Percentiles rank a stretch among this genome's conserved stretches.
phyloP scores from a whole-genome alignment of 2,113 vertebrate species.

The Trematocara zebra region DNA sequence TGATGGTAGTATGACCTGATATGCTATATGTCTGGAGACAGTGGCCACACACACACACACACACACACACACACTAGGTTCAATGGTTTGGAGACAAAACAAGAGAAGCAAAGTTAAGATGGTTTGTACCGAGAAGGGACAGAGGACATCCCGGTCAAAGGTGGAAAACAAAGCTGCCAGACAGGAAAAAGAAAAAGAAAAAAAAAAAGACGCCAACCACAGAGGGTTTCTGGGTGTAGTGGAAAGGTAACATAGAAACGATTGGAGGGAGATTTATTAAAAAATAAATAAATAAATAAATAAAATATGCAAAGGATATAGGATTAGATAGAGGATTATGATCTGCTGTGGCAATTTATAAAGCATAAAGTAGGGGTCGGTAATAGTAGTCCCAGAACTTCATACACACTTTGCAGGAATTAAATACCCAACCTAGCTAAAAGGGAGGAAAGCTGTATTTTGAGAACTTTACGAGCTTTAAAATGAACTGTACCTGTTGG shows the following conservation, averaged over 20 bases:
- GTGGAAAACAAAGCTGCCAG: neutral
- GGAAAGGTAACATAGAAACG: neutral
- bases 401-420: no score
- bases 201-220: neutral
- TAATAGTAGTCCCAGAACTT: no score
- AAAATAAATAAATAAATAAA: no score
- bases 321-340: neutral
- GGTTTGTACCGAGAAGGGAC: rapidly evolving
- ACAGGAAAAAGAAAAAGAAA: no score
- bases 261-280: neutral
- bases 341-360: no score
- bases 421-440: neutral
- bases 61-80: neutral
- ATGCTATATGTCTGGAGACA: neutral
- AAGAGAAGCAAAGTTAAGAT: neutral
- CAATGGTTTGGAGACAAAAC: neutral
- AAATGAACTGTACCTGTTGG: neutral
- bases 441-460: neutral
- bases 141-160: neutral
- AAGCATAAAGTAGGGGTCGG: no score
- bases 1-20: neutral
- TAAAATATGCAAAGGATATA: no score
- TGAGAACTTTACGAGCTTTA: neutral
- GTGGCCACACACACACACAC: neutral
- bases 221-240: neutral